Evolutionary conservation across 2,113 vertebrate genomes (phyloP).

Genomic region (Crotalus helleri): DNA sequence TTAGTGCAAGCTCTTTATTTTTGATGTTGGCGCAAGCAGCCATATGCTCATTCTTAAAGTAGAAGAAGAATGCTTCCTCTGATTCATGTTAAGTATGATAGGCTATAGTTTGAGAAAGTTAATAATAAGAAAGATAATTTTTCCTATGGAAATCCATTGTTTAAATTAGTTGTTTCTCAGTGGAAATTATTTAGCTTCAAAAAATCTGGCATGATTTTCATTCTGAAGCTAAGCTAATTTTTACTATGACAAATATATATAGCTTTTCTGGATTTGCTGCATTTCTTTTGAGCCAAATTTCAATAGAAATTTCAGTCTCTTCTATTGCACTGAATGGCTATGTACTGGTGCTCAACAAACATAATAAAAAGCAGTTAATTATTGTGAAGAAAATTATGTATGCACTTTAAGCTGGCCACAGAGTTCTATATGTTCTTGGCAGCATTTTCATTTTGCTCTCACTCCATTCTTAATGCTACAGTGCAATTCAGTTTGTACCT

Average conservation of each 20-base stretch:
- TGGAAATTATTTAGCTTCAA: slow-evolving; percentile 37
- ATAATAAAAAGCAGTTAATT: neutral
- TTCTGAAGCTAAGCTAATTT: slow-evolving; percentile 31
- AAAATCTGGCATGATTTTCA: slow-evolving; percentile 35
- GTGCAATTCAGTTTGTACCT: neutral
- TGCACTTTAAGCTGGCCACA: slow-evolving; percentile 5
- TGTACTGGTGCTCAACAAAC: slow-evolving; percentile 1
- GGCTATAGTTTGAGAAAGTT: slow-evolving; percentile 8
- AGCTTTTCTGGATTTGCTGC: slow-evolving; percentile 25
- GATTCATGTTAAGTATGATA: neutral
- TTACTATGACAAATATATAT: slow-evolving; percentile 41
- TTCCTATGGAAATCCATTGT: neutral
- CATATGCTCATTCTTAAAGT: slow-evolving; percentile 17
- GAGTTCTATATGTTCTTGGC: neutral
- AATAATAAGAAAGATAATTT: slow-evolving; percentile 11
- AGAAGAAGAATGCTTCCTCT: neutral
- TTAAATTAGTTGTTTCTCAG: slow-evolving; percentile 33
- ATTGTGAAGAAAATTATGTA: slow-evolving; percentile 22
- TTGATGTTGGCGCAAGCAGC: slow-evolving; percentile 33
- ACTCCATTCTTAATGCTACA: slow-evolving; percentile 19
- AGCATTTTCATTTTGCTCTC: slow-evolving; percentile 29
- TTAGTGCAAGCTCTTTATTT: slow-evolving; percentile 37
- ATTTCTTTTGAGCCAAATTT: slow-evolving; percentile 29
- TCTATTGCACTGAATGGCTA: slow-evolving; percentile 13
- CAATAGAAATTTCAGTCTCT: neutral